phyloP scores from a whole-genome alignment of 2,113 vertebrate genomes.

The Brevimyrus niger region DNA sequence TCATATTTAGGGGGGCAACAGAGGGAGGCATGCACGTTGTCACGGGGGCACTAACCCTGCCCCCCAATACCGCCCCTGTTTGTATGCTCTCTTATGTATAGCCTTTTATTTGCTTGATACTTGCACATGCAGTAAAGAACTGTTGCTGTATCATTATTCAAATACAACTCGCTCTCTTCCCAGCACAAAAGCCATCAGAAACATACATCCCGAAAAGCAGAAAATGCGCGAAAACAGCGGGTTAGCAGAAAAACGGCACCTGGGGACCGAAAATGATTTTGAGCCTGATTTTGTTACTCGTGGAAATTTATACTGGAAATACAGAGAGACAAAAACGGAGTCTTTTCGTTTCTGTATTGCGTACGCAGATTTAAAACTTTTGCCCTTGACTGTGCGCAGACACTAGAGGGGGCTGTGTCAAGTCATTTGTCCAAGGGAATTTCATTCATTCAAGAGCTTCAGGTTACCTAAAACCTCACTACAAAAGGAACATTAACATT shows the following conservation, averaged over 20 bases:
- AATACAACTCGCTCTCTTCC: neutral
- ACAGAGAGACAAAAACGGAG: neutral
- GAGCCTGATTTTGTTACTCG: neutral
- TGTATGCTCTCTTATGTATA: neutral
- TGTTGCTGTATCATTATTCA: neutral
- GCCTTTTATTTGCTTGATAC: neutral
- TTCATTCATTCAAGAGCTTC: neutral
- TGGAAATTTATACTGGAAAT: neutral
- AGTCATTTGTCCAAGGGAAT: neutral
- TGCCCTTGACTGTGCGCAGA: neutral
- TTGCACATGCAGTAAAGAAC: neutral
- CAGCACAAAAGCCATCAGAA: neutral
- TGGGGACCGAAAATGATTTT: neutral
- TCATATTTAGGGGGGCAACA: neutral
- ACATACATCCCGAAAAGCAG: neutral
- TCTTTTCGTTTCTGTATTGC: neutral
- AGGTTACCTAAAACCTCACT: neutral
- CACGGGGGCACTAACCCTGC: too few species aligned
- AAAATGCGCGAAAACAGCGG: neutral
- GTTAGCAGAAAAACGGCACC: neutral
- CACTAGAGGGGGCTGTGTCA: conserved; percentile 7
- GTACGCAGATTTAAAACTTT: neutral
- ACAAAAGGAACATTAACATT: neutral
- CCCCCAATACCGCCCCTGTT: too few species aligned
- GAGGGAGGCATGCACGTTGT: too few species aligned